Conservation (phyloP, 1,140 invertebrate genomes). For the Euura saliciscinereae region DNA sequence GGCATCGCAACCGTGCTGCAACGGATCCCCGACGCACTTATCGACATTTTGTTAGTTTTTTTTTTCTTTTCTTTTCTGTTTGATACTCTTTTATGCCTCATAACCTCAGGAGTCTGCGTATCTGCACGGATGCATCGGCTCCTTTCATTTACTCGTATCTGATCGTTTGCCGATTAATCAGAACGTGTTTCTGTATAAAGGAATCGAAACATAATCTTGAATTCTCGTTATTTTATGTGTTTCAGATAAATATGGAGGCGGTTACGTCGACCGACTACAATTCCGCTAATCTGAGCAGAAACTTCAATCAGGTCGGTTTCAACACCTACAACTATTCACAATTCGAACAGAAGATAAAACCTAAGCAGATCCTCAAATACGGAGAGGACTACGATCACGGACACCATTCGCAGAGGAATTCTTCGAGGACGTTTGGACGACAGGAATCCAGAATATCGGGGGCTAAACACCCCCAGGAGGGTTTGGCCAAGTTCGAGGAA, state of each 20-base stretch:
- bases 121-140: too few species aligned
- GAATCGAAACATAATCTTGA: too few species aligned
- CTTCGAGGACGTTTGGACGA: slow-evolving; percentile 15
- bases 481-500: slow-evolving; percentile 30
- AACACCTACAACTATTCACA: slow-evolving; percentile 53
- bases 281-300: slow-evolving; percentile 45
- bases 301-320: slow-evolving; percentile 49
- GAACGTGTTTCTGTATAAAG: too few species aligned
- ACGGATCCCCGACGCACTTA: too few species aligned
- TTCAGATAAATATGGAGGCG: slow-evolving; percentile 58
- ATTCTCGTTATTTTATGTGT: slow-evolving; percentile 21
- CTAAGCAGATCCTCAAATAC: slow-evolving; percentile 43
- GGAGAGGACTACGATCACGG: slow-evolving; percentile 46
- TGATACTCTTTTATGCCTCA: too few species aligned
- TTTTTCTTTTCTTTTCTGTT: too few species aligned
- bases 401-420: slow-evolving; percentile 25
- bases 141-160: too few species aligned
- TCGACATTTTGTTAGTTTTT: too few species aligned
- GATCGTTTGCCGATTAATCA: too few species aligned
- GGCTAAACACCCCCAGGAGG: slow-evolving; percentile 28
- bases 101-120: too few species aligned
- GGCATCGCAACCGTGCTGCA: neutral
- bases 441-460: slow-evolving; percentile 13
- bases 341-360: slow-evolving; percentile 49
- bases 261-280: slow-evolving; percentile 55